Evolutionary conservation across 2,888 invertebrate species (phyloP).

Genomic region (Melieria crassipennis): DNA sequence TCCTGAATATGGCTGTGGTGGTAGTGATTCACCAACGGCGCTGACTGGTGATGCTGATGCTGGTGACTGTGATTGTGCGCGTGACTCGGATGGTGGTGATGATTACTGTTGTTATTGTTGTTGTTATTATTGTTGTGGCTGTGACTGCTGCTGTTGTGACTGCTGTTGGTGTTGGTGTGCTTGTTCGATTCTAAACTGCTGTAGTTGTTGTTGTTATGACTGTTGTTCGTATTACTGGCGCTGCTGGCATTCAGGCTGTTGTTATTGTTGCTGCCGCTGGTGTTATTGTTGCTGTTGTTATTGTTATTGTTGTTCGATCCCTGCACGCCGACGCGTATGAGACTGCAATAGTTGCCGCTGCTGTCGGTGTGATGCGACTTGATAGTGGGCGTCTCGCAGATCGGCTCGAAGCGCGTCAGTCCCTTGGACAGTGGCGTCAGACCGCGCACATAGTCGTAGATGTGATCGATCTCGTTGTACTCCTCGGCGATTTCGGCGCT

Average conservation of each 20-base stretch:
- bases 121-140: conserved; percentile 16
- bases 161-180: conserved; percentile 54
- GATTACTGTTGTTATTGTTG: conserved; percentile 13
- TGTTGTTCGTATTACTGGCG: conserved; percentile 46
- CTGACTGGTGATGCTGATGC: conserved; percentile 59
- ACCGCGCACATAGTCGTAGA: conserved; percentile 94
- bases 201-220: conserved; percentile 60
- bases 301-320: conserved; percentile 50
- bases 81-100: conserved; percentile 60
- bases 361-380: conserved; percentile 65
- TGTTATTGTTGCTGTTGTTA: conserved; percentile 48
- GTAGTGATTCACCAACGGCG: conserved; percentile 59
- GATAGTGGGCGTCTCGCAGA: conserved; percentile 66
- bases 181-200: conserved; percentile 64
- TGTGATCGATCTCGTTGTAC: conserved; percentile 96
- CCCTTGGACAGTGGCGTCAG: conserved; percentile 90
- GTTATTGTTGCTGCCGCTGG: conserved; percentile 49
- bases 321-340: conserved; percentile 61
- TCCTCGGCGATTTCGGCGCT: conserved; percentile 77
- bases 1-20: conserved; percentile 71
- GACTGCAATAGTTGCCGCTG: conserved; percentile 65
- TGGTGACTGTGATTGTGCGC: conserved; percentile 41
- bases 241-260: conserved; percentile 48
- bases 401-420: conserved; percentile 66
- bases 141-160: conserved; percentile 61